These are phyloP conservation scores for Barbus barbus DNA, from an alignment of 2,113 vertebrate species.

Conservation along the genomic window DNA sequence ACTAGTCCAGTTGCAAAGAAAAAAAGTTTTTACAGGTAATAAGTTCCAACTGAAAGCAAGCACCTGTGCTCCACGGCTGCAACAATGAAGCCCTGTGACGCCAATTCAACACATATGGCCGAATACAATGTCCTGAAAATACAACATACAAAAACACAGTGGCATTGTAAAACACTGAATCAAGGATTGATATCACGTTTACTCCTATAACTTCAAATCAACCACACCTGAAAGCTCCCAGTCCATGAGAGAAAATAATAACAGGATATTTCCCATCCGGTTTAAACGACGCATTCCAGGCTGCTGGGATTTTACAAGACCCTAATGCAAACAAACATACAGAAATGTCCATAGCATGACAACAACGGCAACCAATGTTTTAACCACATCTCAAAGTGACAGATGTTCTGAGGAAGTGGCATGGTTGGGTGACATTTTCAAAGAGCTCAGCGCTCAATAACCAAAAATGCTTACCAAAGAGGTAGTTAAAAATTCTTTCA, in stretches of 20 bases:
- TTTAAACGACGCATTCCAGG: conserved; percentile 84
- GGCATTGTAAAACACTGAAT: neutral
- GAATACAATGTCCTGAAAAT: conserved; percentile 90
- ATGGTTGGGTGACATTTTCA: neutral
- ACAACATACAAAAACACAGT: conserved; percentile 25
- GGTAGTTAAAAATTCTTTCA: conserved; percentile 76
- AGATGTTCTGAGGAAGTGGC: neutral
- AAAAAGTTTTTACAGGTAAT: conserved; percentile 8
- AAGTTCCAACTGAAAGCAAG: conserved; percentile 1
- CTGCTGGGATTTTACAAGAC: conserved; percentile 84
- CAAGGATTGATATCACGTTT: neutral
- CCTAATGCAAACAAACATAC: conserved; percentile 69
- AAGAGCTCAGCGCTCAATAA: neutral
- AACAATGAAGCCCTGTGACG: conserved; percentile 92
- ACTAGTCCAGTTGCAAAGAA: neutral
- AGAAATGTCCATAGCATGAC: conserved; percentile 8
- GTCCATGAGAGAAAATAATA: conserved; percentile 92
- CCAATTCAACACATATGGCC: conserved; percentile 88
- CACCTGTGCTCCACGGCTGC: conserved; percentile 96
- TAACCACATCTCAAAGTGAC: neutral
- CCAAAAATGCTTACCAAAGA: conserved; percentile 81
- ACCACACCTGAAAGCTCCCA: conserved; percentile 94
- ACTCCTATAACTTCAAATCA: neutral
- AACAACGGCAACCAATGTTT: neutral
- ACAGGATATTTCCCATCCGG: conserved; percentile 85